Evolutionary conservation across 1,140 invertebrate genomes (phyloP).

Genomic region (Uloborus diversus): DNA sequence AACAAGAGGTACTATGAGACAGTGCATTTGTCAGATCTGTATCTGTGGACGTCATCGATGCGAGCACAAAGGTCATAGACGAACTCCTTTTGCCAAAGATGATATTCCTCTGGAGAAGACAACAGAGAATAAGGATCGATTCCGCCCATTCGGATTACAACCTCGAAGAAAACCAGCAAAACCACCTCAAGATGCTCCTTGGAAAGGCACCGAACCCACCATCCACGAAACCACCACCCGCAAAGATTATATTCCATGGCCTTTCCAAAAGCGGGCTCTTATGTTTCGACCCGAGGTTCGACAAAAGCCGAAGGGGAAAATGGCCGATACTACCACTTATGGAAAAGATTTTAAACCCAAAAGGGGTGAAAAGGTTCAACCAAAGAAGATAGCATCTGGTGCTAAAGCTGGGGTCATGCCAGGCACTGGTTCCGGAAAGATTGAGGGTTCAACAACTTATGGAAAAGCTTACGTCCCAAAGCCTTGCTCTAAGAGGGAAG

Average conservation of each 20-base stretch:
- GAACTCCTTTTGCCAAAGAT: constrained; percentile 27
- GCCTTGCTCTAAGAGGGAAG: background rate
- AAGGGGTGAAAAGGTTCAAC: background rate
- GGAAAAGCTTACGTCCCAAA: background rate
- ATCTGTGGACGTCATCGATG: constrained; percentile 33
- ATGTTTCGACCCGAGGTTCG: background rate
- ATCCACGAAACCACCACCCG: constrained; percentile 21
- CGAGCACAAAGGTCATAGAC: background rate
- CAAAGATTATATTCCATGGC: constrained; percentile 15
- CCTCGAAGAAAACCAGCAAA: background rate
- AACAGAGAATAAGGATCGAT: constrained; percentile 39
- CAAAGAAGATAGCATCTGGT: background rate
- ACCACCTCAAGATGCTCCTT: background rate
- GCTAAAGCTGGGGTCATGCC: constrained; percentile 19
- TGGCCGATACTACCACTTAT: constrained; percentile 9
- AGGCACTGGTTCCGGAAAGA: background rate
- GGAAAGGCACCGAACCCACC: constrained; percentile 23
- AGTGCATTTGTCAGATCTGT: constrained; percentile 48
- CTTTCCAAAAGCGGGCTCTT: background rate
- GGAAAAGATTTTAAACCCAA: constrained; percentile 7
- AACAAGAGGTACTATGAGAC: too few relatives aligned
- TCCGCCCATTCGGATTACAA: background rate
- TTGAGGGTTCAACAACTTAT: constrained; percentile 18
- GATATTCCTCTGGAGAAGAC: background rate
- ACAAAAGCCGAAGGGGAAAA: constrained; percentile 3